Conservation (phyloP, 1,140 invertebrate genomes). For the Papilio machaon region DNA sequence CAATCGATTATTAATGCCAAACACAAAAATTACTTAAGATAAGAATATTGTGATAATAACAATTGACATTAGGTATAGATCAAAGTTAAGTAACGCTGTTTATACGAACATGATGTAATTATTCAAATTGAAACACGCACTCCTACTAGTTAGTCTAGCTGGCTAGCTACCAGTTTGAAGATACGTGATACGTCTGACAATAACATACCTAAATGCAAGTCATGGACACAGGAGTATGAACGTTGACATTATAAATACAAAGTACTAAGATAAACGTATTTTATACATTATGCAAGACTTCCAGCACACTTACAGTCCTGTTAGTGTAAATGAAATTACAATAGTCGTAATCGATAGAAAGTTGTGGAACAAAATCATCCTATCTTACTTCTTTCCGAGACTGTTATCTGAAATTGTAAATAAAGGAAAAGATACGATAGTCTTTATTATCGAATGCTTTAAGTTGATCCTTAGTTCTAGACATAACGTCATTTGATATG, state of each 20-base stretch:
- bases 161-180: background rate
- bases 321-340: background rate
- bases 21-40: slow-evolving; percentile 6
- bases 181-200: slow-evolving; percentile 20
- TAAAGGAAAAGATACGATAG: slow-evolving; percentile 8
- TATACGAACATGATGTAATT: background rate
- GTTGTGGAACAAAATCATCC: background rate
- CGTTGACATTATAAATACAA: background rate
- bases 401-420: slow-evolving; percentile 2
- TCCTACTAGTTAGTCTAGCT: background rate
- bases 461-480: slow-evolving; percentile 1
- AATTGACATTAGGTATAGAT: background rate
- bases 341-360: background rate
- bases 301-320: background rate
- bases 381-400: background rate
- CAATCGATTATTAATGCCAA: background rate
- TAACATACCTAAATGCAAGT: slow-evolving; percentile 16
- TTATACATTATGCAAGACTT: background rate
- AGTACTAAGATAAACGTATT: background rate
- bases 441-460: background rate
- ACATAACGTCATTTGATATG: background rate
- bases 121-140: slow-evolving; percentile 1
- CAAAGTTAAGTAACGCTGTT: slow-evolving; percentile 4
- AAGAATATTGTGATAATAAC: background rate
- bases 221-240: background rate